Conservation (phyloP, 2,113 vertebrate genomes). For the Myotis lucifugus region DNA sequence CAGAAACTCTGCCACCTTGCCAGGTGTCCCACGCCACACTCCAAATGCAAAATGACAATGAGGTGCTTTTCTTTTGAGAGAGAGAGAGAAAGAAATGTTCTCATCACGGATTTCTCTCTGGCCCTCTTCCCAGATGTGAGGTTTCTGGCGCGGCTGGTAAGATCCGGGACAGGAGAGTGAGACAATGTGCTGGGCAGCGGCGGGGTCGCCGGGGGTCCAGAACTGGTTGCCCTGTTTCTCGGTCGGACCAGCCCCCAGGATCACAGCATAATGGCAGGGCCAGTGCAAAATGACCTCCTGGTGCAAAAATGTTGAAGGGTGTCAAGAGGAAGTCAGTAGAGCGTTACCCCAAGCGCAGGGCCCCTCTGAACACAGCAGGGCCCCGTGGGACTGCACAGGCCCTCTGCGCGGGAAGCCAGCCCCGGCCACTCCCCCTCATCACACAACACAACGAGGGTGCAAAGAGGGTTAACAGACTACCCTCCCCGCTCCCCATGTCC, state of each 20-base stretch:
- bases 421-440: fast-evolving
- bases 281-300: not conserved
- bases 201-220: not conserved
- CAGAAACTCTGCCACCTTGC: not conserved
- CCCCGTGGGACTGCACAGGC: not conserved
- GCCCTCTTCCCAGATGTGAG: slow-evolving; percentile 61
- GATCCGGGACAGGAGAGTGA: not conserved
- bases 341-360: fast-evolving
- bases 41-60: slow-evolving; percentile 52
- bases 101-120: slow-evolving; percentile 55
- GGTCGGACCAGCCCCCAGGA: fast-evolving
- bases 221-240: not conserved
- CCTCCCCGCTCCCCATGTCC: slow-evolving; percentile 83
- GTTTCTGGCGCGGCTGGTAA: slow-evolving; percentile 17
- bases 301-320: not conserved
- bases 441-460: slow-evolving; percentile 74
- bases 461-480: slow-evolving; percentile 91
- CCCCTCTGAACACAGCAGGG: not conserved
- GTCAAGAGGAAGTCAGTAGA: fast-evolving
- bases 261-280: fast-evolving
- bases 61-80: not conserved
- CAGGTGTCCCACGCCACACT: slow-evolving; percentile 24
- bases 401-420: fast-evolving
- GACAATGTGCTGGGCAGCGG: not conserved
- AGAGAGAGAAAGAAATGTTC: slow-evolving; percentile 14